Evolutionary conservation across 2,113 vertebrate species (phyloP), one percentile per base, ranked within the genome.

Genomic region (Cryptotis parvus): DNA sequence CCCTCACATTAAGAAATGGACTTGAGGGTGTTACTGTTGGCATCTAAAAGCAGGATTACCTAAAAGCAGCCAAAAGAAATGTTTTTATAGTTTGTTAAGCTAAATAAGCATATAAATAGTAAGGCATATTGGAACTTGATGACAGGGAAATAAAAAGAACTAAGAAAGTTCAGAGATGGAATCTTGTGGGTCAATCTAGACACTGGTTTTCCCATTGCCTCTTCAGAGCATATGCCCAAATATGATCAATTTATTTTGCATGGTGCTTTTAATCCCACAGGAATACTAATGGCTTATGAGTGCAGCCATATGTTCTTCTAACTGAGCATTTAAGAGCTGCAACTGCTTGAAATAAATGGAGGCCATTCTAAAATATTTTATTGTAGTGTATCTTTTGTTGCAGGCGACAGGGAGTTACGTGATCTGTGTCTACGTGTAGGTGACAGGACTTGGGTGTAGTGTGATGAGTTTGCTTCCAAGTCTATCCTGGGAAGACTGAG

Each of bases 181-280:
- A 58, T 52, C 79, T 24, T 4, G 27, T 72, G 31, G 72, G 52
- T 93, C 73, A 65, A 8, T 20, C 22, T 9, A 2, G 84, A 49
- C 65, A 35, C 73, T 79, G 20, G 26, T 81, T 84, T 93, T 63
- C 74, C 74, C 49, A 41, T 37, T 63, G 74, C 91, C 78, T 78
- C 1, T 39, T 89, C 37, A 63, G 84, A 63, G 35, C 26, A 45
- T 31, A 41, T 26, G n/a, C 66, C 75, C 61, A 72, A 82, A 83
- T 77, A 52, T 35, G 86, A 93, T 87, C 89, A 27, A 0, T 74
- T 86, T 92, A 84, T 94, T 92, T 94, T 89, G 52, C 2, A 27
- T 70, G 80, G 22, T 81, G 55, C 65, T 92, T 84, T 63, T 20
- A 90, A 87, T 37, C 70, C 68, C 58, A 8, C 4, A 66, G 43